Evolutionary conservation across 2,797 vertebrate species (phyloP).

Genomic region (Enteromius unitaeniatus): DNA sequence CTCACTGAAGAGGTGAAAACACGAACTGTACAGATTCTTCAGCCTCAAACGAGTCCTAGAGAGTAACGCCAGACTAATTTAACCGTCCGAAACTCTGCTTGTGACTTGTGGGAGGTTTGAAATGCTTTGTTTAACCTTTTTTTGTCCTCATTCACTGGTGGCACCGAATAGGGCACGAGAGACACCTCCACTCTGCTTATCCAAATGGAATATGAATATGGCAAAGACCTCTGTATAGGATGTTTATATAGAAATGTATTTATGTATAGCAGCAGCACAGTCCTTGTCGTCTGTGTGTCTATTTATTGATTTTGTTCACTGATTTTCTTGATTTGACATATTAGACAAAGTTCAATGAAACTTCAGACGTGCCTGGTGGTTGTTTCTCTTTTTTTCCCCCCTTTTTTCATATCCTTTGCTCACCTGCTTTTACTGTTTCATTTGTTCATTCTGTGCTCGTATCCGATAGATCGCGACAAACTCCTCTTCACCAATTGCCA

Average conservation of each 20-base stretch:
- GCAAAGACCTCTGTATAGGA: conserved; percentile 79
- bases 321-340: conserved; percentile 61
- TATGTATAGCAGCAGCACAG: conserved; percentile 80
- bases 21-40: conserved; percentile 80
- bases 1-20: conserved; percentile 82
- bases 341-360: conserved; percentile 59
- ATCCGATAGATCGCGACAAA: conserved; percentile 46
- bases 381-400: conserved; percentile 62
- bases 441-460: conserved; percentile 60
- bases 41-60: conserved; percentile 80
- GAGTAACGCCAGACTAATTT: conserved; percentile 62
- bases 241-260: conserved; percentile 81
- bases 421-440: conserved; percentile 60
- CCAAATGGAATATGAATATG: conserved; percentile 71
- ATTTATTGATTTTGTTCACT: conserved; percentile 76
- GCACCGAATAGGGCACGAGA: conserved; percentile 67
- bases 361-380: conserved; percentile 69
- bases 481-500: conserved; percentile 61
- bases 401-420: conserved; percentile 57
- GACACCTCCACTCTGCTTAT: conserved; percentile 70
- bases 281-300: conserved; percentile 78
- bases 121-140: conserved; percentile 74
- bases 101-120: conserved; percentile 75
- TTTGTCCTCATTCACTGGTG: conserved; percentile 73
- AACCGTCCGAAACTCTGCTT: conserved; percentile 74